Conservation (phyloP, 2,113 vertebrate genomes). For the Ia io region DNA sequence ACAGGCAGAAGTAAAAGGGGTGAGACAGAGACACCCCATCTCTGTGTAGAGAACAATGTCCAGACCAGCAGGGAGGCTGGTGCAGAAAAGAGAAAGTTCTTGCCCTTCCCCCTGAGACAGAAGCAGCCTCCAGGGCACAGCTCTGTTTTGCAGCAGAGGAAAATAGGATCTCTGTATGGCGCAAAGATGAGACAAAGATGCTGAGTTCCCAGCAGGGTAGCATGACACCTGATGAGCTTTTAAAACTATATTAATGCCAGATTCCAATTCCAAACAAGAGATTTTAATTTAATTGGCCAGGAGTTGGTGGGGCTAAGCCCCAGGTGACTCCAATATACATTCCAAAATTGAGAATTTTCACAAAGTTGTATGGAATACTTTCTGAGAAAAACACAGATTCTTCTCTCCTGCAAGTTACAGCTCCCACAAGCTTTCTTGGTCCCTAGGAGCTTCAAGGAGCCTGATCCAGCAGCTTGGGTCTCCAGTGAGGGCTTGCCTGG, state of each 20-base stretch:
- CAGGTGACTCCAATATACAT: background rate
- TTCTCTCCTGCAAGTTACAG: background rate
- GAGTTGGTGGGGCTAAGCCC: background rate
- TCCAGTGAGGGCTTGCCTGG: background rate
- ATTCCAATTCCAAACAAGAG: background rate
- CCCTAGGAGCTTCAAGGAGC: background rate
- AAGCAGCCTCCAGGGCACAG: background rate
- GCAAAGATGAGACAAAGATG: background rate
- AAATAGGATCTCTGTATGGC: background rate
- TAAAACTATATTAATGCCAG: background rate
- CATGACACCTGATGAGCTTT: background rate
- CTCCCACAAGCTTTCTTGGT: background rate
- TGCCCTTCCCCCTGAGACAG: background rate
- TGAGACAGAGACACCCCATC: background rate
- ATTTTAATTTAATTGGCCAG: background rate
- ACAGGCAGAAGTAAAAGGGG: background rate
- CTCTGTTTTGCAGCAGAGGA: background rate
- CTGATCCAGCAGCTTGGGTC: background rate
- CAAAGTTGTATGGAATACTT: background rate
- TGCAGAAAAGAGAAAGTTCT: background rate
- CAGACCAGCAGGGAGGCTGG: background rate
- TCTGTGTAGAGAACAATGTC: fast-evolving
- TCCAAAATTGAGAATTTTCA: background rate
- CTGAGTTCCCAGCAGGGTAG: background rate
- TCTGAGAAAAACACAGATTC: background rate